phyloP scores from a whole-genome alignment of 2,797 vertebrate genomes.

The Protosalanx chinensis region DNA sequence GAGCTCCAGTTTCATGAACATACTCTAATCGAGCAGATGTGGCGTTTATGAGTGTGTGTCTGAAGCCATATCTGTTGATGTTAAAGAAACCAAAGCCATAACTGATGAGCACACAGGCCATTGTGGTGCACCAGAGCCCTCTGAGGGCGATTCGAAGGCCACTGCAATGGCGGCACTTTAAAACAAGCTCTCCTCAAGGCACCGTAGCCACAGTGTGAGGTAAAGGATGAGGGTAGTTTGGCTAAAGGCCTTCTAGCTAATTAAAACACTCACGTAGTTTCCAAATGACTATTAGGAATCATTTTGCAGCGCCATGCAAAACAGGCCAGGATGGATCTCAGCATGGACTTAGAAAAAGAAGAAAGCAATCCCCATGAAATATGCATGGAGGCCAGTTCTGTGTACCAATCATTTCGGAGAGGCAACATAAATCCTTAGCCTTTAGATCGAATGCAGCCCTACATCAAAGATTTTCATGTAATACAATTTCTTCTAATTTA shows the following conservation, averaged over 20 bases:
- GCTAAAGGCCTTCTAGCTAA: constrained; percentile 65
- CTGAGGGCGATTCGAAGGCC: constrained; percentile 37
- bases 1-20: constrained; percentile 11
- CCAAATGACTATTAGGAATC: constrained; percentile 60
- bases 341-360: constrained; percentile 29
- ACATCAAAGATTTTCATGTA: constrained; percentile 3
- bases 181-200: constrained; percentile 34
- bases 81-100: not conserved
- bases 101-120: not conserved
- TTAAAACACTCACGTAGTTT: constrained; percentile 63
- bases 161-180: constrained; percentile 49
- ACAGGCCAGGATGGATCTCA: constrained; percentile 44
- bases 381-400: not conserved
- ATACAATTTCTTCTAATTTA: constrained; percentile 17
- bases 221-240: constrained; percentile 52
- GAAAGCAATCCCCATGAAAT: constrained; percentile 31
- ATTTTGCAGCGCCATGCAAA: constrained; percentile 43
- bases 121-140: constrained; percentile 24
- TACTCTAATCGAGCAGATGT: constrained; percentile 24
- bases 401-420: constrained; percentile 11
- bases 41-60: not conserved
- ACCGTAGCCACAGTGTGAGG: constrained; percentile 17
- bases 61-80: not conserved
- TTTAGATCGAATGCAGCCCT: not conserved
- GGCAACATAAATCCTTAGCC: not conserved